These are phyloP conservation scores for Lysiphlebus fabarum DNA, from an alignment of 1,140 invertebrate species.

Conservation along the genomic window DNA sequence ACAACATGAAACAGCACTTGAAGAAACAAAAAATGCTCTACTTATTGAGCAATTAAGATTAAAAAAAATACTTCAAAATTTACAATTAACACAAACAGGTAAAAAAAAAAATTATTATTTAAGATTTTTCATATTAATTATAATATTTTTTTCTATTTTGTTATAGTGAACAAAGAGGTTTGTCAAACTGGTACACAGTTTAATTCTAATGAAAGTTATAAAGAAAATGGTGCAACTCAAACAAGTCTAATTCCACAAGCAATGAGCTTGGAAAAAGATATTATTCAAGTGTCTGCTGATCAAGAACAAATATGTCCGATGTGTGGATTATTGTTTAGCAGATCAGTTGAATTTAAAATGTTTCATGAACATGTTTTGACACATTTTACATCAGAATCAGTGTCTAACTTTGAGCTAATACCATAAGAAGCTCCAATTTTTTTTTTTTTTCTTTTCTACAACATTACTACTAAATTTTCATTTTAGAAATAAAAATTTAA, in stretches of 20 bases:
- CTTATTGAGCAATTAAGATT: slow-evolving; percentile 64
- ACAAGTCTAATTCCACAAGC: slow-evolving; percentile 37
- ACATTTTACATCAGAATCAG: slow-evolving; percentile 48
- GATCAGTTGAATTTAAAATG: slow-evolving; percentile 41
- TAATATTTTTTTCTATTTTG: not conserved
- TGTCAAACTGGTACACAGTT: slow-evolving; percentile 46
- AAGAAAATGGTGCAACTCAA: slow-evolving; percentile 43
- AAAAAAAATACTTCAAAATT: slow-evolving; percentile 51
- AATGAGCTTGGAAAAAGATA: slow-evolving; percentile 28
- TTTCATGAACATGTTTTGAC: slow-evolving; percentile 55
- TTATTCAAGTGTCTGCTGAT: slow-evolving; percentile 15
- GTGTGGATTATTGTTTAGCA: slow-evolving; percentile 45
- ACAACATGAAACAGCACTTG: slow-evolving; percentile 63
- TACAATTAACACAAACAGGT: slow-evolving; percentile 46
- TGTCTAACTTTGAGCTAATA: slow-evolving; percentile 34
- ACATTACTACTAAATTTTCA: too few species aligned
- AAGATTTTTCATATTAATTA: slow-evolving; percentile 8
- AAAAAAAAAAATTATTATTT: slow-evolving; percentile 10
- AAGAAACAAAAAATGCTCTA: slow-evolving; percentile 62
- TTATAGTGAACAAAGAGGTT: slow-evolving; percentile 40
- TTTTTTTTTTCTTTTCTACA: too few species aligned
- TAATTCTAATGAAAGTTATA: slow-evolving; percentile 37
- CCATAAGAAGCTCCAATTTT: not conserved
- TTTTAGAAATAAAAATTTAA: too few species aligned
- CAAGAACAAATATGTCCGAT: slow-evolving; percentile 47